Evolutionary conservation across 2,888 invertebrate species (phyloP), one percentile per base, ranked within the genome.

Genomic region (Eubasilissa splendida): DNA sequence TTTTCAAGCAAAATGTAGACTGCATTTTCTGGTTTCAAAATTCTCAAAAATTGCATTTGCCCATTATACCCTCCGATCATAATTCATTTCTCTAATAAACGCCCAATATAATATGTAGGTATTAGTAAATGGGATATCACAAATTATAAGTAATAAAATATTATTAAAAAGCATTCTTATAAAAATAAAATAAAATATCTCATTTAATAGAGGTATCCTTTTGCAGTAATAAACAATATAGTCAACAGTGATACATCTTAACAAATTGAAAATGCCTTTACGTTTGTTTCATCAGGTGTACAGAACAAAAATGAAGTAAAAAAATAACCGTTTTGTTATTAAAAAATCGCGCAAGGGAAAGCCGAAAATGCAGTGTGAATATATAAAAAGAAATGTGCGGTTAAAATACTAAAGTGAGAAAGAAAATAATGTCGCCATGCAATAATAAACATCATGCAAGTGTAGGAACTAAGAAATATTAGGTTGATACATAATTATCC

Each of bases 231-330:
- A 22, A 60, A 60, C 22, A n/a, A 60, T n/a, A 54, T 22, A 70
- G 56, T n/a, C 42, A 75, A 60, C 60, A 75, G 75, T 75, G 50
- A 75, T 75, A 11, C 8, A 31, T 63, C 10, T 14, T 63, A 75
- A 60, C 66, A 33, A 59, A 83, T 83, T 83, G 83, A 83, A 83
- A 83, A 83, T 83, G 83, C 83, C 83, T 75, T 77, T 79, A 81
- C 80, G 81, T 79, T 56, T 77, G 73, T 82, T 82, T 82, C 82
- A 74, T 82, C 82, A 66, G 79, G 81, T 79, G 50, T 58, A 60
- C 42, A 80, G 73, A 56, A 56, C 42, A 42, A 42, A 42, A 42
- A 42, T 42, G 4, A 42, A 42, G 42, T 66, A 77, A 31, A 14
- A 77, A 31, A 14, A 53, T 42, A 42, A 8, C 33, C n/a, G 60